A percentile compares a stretch with the other conserved stretches of the same genome.
phyloP scores from a whole-genome alignment of 2,797 vertebrate species.

The Emydoidea blandingii region DNA sequence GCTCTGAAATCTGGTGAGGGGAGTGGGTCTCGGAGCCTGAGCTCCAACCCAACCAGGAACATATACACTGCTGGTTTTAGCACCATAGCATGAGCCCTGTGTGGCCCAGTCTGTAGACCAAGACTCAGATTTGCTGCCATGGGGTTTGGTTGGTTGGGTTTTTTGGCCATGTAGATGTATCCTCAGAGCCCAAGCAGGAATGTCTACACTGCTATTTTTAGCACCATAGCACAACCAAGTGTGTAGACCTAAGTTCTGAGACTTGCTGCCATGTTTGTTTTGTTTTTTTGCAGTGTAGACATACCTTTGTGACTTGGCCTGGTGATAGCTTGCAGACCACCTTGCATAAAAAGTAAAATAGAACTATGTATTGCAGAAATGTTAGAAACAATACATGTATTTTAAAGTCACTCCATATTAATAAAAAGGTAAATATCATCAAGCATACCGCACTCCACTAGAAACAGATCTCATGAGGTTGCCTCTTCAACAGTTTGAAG shows the following conservation, averaged over 20 bases:
- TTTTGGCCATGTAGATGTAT: not conserved
- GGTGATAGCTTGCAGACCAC: not conserved
- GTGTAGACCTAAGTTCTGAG: too few relatives aligned
- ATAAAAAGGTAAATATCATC: not conserved
- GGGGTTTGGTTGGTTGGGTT: conserved; percentile 17
- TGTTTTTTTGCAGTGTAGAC: too few relatives aligned
- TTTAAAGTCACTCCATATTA: not conserved
- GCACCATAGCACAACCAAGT: too few relatives aligned
- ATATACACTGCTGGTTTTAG: too few relatives aligned
- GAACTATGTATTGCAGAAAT: not conserved
- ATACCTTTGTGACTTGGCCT: too few relatives aligned
- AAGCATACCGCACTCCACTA: not conserved
- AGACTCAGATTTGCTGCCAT: too few relatives aligned
- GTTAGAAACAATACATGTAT: not conserved
- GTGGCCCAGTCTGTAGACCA: too few relatives aligned
- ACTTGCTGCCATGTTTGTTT: too few relatives aligned
- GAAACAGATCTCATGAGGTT: not conserved
- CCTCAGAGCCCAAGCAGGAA: not conserved
- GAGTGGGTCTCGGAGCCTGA: not conserved
- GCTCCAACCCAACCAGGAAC: not conserved
- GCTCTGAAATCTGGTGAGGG: not conserved
- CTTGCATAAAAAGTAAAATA: not conserved
- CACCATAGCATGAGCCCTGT: too few relatives aligned
- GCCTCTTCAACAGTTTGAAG: not conserved
- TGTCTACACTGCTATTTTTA: too few relatives aligned